These are phyloP conservation scores for Cydia splendana DNA, from an alignment of 1,140 invertebrate genomes.

Conservation along the genomic window DNA sequence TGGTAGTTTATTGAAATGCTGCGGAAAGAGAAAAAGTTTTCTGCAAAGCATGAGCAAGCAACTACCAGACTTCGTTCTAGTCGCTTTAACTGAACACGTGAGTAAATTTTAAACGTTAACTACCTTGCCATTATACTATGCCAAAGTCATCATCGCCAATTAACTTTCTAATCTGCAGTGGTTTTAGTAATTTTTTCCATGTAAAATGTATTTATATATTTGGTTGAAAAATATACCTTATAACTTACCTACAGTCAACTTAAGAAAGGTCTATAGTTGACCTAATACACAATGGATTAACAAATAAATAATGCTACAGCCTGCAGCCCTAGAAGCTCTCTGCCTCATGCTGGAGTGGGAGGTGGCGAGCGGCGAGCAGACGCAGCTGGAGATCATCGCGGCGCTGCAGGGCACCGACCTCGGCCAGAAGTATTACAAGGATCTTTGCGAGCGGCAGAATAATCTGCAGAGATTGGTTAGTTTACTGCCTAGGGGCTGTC, in stretches of 20 bases:
- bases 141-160: not conserved
- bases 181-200: too few species aligned
- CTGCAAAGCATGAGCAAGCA: conserved; percentile 85
- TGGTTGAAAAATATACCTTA: too few species aligned
- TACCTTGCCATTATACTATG: too few species aligned
- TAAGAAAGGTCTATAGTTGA: too few species aligned
- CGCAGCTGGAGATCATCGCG: conserved; percentile 89
- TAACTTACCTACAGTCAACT: too few species aligned
- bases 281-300: not conserved
- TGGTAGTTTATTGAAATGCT: conserved; percentile 86
- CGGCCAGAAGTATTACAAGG: conserved; percentile 86
- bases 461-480: conserved; percentile 89
- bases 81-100: conserved; percentile 87
- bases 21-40: conserved; percentile 90
- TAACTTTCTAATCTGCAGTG: too few species aligned
- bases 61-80: conserved; percentile 86
- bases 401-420: conserved; percentile 88
- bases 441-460: conserved; percentile 87
- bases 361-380: conserved; percentile 79
- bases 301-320: conserved; percentile 52
- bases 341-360: conserved; percentile 92
- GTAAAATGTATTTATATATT: too few species aligned
- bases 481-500: conserved; percentile 37
- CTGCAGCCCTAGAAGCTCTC: conserved; percentile 84
- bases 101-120: conserved; percentile 41